These are phyloP conservation scores for Lycaena phlaeas DNA, from an alignment of 2,888 invertebrate species.

Conservation along the genomic window DNA sequence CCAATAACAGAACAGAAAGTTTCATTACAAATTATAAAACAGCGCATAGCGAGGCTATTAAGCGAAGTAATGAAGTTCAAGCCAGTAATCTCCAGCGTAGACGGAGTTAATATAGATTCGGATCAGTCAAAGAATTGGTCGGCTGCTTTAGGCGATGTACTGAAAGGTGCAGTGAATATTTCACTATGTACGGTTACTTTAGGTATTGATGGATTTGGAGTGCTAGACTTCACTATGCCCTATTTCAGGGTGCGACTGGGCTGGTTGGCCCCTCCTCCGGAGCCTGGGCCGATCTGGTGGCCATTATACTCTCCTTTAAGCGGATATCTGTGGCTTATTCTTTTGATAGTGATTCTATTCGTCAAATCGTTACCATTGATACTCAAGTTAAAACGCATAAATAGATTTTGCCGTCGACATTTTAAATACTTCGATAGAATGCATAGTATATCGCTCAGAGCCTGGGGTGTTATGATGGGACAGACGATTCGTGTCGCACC, in stretches of 20 bases:
- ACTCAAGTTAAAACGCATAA: constrained; percentile 31
- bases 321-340: constrained; percentile 43
- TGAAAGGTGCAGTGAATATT: constrained; percentile 40
- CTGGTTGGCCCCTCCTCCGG: constrained; percentile 46
- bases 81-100: constrained; percentile 36
- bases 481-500: constrained; percentile 43
- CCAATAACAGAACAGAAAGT: constrained; percentile 38
- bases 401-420: constrained; percentile 32
- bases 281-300: constrained; percentile 40
- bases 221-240: constrained; percentile 41
- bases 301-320: constrained; percentile 43
- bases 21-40: constrained; percentile 41
- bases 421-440: constrained; percentile 37
- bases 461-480: constrained; percentile 47
- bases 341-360: constrained; percentile 34
- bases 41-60: constrained; percentile 33
- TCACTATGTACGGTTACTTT: constrained; percentile 45
- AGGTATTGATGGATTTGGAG: constrained; percentile 35
- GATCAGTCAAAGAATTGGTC: constrained; percentile 46
- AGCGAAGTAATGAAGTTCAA: constrained; percentile 47
- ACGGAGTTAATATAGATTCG: constrained; percentile 46
- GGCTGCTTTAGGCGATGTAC: constrained; percentile 43
- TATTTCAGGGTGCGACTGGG: constrained; percentile 44
- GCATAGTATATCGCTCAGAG: constrained; percentile 34
- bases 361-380: constrained; percentile 38